These are phyloP conservation scores for Virgularia gustaviana DNA, from an alignment of 92 coral and sea anemone genomes.

Conservation along the genomic window DNA sequence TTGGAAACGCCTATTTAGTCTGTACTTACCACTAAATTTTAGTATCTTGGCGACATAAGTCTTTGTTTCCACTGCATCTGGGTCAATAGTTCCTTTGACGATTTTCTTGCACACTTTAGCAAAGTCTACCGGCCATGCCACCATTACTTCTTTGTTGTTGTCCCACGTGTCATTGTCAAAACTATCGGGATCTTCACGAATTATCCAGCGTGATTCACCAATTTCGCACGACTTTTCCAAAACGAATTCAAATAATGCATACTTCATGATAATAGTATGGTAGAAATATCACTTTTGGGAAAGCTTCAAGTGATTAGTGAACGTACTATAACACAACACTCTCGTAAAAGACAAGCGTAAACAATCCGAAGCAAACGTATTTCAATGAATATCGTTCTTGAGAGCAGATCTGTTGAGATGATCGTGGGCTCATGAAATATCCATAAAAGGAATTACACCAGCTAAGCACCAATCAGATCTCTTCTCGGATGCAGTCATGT, in stretches of 20 bases:
- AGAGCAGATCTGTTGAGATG: not conserved
- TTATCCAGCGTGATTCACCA: conserved; percentile 11
- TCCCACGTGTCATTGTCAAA: not conserved
- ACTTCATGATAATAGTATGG: not conserved
- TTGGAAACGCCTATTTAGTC: no score
- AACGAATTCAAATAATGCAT: conserved; percentile 17
- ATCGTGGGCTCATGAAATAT: not conserved
- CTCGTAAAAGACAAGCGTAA: not conserved
- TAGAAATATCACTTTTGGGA: not conserved
- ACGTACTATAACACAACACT: not conserved
- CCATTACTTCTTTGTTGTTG: not conserved
- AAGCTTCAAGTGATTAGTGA: not conserved
- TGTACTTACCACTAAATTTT: conserved; percentile 11
- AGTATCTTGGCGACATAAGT: conserved; percentile 2
- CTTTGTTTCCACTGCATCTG: not conserved
- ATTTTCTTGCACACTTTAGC: not conserved
- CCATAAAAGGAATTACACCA: no score
- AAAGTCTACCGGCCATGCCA: conserved; percentile 8
- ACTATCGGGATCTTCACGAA: not conserved
- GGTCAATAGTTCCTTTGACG: not conserved
- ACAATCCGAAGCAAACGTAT: not conserved
- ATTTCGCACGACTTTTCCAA: not conserved
- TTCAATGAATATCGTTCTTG: not conserved
- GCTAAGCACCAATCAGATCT: no score
- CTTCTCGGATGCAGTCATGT: no score